Evolutionary conservation across 2,888 invertebrate species (phyloP), one percentile per base, ranked within the genome.

Genomic region (Dyspetes luteomarginatus): DNA sequence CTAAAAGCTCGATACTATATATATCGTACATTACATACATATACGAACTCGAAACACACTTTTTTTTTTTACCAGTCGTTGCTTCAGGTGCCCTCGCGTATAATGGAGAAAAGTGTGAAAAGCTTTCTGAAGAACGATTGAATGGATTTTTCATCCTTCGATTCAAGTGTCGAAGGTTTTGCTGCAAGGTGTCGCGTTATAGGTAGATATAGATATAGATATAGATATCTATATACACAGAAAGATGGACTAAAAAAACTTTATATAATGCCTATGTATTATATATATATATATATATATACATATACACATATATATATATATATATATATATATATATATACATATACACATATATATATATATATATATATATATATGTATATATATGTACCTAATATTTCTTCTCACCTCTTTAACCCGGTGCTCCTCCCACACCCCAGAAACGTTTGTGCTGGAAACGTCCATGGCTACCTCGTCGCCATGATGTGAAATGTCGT

Each of bases 401-500:
- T 36, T 19, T 30, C 48, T 62, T 78, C 88, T 87, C 83, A 89
- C 89, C 89, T 88, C 83, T 77, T 74, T 83, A 81, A 78, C 73
- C 73, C 64, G 85, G 78, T 76, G 85, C 82, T 85, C 84, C 82
- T 84, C 79, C 86, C 86, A 84, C 81, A 84, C 82, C 79, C 79
- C 83, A 74, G 82, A 65, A 69, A 83, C 81, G 78, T 73, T 81
- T 68, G 68, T 60, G 67, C 64, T 81, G 79, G 67, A 65, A 80
- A 79, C 78, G 83, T 86, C 84, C 89, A 87, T 88, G 76, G 76
- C 62, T 78, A 65, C 69, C 69, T 77, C 62, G 71, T 58, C 43
- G 15, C 2, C 36, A 4, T 50, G 19, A 9, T 28, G 45, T 45
- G 4, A 5, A 26, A 56, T 26, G 50, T 62, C 30, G 9, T 58